A percentile compares a stretch with the other conserved stretches of the same genome.
Evolutionary conservation across 2,797 vertebrate genomes (phyloP).

Genomic region (Microctenopoma lineatum): DNA sequence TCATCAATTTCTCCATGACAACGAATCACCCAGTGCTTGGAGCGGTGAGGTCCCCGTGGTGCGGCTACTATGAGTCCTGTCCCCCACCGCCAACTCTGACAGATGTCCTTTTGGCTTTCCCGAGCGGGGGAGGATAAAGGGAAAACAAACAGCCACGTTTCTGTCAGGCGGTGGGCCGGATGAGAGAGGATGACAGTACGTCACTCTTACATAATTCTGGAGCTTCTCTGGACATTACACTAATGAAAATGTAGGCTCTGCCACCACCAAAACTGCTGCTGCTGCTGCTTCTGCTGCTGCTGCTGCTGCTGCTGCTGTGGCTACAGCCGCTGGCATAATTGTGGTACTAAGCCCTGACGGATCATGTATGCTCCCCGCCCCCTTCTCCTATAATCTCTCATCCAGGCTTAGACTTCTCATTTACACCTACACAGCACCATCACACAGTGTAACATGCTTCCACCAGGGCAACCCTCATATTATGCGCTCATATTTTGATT

Average conservation of each 20-base stretch:
- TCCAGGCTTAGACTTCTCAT: slow-evolving; percentile 71
- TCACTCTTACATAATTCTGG: slow-evolving; percentile 88
- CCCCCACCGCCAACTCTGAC: slow-evolving; percentile 36
- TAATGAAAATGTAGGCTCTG: slow-evolving; percentile 86
- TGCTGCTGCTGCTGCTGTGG: slow-evolving; percentile 19
- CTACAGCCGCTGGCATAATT: slow-evolving; percentile 83
- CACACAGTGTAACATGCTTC: slow-evolving; percentile 28
- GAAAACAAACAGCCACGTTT: slow-evolving; percentile 71
- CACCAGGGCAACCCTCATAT: background rate
- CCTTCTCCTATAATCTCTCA: slow-evolving; percentile 86
- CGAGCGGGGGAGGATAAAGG: slow-evolving; percentile 49
- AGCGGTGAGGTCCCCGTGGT: background rate
- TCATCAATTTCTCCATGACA: slow-evolving; percentile 38
- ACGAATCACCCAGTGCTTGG: slow-evolving; percentile 1
- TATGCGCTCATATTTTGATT: no score
- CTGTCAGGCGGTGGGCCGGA: slow-evolving; percentile 62
- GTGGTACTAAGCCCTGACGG: slow-evolving; percentile 86
- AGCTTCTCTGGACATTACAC: slow-evolving; percentile 87
- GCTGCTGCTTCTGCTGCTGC: slow-evolving; percentile 29
- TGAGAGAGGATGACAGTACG: slow-evolving; percentile 70
- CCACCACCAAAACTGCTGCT: slow-evolving; percentile 26
- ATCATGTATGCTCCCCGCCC: slow-evolving; percentile 84
- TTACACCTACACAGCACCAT: slow-evolving; percentile 53
- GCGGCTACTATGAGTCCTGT: slow-evolving; percentile 39
- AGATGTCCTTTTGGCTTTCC: slow-evolving; percentile 79